Base-by-base conservation (phyloP, 1,140 invertebrate genomes). In the Streblospio benedicti region DNA sequence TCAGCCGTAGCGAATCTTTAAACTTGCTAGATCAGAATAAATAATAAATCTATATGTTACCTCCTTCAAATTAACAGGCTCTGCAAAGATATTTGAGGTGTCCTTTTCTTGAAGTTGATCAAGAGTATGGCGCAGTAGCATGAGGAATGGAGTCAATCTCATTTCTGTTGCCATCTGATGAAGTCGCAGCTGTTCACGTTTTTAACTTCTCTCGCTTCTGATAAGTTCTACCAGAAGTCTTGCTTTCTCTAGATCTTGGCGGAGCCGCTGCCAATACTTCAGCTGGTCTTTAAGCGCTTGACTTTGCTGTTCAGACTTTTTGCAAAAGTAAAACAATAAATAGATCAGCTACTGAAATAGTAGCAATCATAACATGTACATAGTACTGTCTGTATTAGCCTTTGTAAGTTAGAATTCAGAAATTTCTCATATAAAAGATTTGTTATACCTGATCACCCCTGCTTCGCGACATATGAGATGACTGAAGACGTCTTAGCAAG, bases 241-340 rank as follows among this genome's bases (percentile, higher is more conserved):
- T 3, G 91, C 93, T 61, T 91, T 83, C 77, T 98, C 95, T 43
- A 97, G 79, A 77, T 97, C 93, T 72, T 97, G 93, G 4, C 94
- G 81, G 64, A 98, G 80, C 68, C 91, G 86, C 71, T 96, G 90
- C 90, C 92, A 95, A 72, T 94, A 94, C 72, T 93, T 93, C 0
- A 96, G 79, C 69, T 97, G 91, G 43, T 87, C 85, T 67, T 88
- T 87, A 16, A 93, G 62, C 2, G 71, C 73, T 57, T 65, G 69
- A 43, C 69, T 72, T 55, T 74, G 69, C 50, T 74, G 71, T 55
- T 76, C 74, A 73, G 72, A 41, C 12, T 41, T n/a, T 41, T 41
- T 41, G 12, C 38, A 41, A 41, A 12, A 12, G 38, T n/a, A 41
- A n/a, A 12, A 41, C n/a, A 12, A 41, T n/a, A 12, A 41, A 12